Conservation (phyloP, 2,113 vertebrate species). For the Pipa parva region DNA sequence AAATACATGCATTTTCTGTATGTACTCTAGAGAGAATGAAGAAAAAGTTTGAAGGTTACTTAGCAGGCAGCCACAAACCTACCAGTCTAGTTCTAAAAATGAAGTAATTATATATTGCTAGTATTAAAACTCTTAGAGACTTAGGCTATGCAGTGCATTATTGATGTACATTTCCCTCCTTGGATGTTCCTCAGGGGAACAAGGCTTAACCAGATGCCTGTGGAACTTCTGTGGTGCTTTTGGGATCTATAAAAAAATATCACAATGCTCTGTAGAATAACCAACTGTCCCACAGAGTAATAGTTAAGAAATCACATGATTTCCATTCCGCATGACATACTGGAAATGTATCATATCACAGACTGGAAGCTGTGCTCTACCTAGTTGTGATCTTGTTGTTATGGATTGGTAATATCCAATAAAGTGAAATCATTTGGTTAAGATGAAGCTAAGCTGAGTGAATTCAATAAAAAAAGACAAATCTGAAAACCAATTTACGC, state of each 20-base stretch:
- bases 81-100: not conserved
- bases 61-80: not conserved
- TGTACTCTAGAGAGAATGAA: too few species aligned
- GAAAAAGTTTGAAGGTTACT: too few species aligned
- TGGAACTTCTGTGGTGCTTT: not conserved
- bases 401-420: not conserved
- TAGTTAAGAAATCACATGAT: not conserved
- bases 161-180: not conserved
- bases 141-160: not conserved
- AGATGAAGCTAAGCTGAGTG: not conserved
- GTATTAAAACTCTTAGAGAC: not conserved
- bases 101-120: not conserved
- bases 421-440: not conserved
- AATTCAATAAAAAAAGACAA: not conserved
- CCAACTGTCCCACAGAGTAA: not conserved
- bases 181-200: not conserved
- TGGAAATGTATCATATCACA: not conserved
- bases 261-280: not conserved
- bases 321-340: not conserved
- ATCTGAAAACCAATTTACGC: not conserved
- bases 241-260: not conserved
- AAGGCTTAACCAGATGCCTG: not conserved
- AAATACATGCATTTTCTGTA: too few species aligned
- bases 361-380: not conserved
- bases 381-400: not conserved